A percentile compares a stretch with the other conserved stretches of the same genome.
Conservation (phyloP, 2,888 invertebrate species). For the Stenolophus ochropezus region DNA sequence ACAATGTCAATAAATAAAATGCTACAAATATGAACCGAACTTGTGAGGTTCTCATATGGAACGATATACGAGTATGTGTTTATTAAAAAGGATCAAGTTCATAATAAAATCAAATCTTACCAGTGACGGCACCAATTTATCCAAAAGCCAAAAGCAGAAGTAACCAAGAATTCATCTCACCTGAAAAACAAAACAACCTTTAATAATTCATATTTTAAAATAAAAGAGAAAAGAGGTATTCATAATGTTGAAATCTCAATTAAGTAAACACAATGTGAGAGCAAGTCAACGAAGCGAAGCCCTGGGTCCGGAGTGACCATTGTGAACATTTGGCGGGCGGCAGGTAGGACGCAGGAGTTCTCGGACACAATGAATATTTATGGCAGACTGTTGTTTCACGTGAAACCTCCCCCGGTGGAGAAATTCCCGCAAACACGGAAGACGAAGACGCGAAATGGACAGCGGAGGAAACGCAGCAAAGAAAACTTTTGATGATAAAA, state of each 20-base stretch:
- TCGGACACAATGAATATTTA: conserved; percentile 56
- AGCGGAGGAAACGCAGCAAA: conserved; percentile 9
- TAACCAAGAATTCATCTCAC: no score
- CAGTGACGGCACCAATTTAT: no score
- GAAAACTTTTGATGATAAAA: conserved; percentile 58
- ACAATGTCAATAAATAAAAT: no score
- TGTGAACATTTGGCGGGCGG: conserved; percentile 3
- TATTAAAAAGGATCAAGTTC: no score
- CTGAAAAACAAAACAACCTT: no score
- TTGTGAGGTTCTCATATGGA: no score
- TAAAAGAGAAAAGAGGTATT: neutral
- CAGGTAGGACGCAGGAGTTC: conserved; percentile 6
- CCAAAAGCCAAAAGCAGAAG: no score
- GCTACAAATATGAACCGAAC: no score
- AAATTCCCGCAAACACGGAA: conserved; percentile 49
- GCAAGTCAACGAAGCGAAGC: neutral
- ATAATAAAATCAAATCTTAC: no score
- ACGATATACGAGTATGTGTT: no score
- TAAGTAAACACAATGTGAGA: conserved; percentile 15
- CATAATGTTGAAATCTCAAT: conserved; percentile 31
- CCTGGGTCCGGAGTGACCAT: conserved; percentile 1
- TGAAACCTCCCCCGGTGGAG: conserved; percentile 42
- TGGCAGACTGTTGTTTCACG: conserved; percentile 36
- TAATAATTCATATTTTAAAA: no score
- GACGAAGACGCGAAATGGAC: conserved; percentile 42